Evolutionary conservation across 2,888 invertebrate species (phyloP).

Genomic region (Celastrina argiolus): DNA sequence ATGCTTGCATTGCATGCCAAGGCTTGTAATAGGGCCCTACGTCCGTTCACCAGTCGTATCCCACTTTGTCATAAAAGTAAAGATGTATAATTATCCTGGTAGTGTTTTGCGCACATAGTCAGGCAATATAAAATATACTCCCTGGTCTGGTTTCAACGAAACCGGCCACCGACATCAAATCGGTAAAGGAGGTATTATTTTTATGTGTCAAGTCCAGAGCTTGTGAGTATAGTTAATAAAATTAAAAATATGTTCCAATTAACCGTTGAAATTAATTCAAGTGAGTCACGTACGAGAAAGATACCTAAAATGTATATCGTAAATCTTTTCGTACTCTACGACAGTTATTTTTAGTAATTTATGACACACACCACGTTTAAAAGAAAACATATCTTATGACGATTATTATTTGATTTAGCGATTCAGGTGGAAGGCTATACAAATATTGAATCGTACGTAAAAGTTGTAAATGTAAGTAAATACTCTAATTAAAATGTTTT

Average conservation of each 20-base stretch:
- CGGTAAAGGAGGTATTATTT: too few relatives aligned
- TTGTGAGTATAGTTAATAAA: too few relatives aligned
- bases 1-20: too few relatives aligned
- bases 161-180: too few relatives aligned
- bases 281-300: not conserved
- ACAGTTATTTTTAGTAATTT: not conserved
- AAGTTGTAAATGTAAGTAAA: slow-evolving; percentile 2
- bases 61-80: too few relatives aligned
- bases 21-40: too few relatives aligned
- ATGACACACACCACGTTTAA: not conserved
- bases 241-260: not conserved
- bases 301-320: not conserved
- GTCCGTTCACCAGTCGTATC: too few relatives aligned
- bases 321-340: not conserved
- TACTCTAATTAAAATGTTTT: not conserved
- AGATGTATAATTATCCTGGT: too few relatives aligned
- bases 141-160: too few relatives aligned
- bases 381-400: not conserved
- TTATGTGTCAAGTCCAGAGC: too few relatives aligned
- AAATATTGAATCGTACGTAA: not conserved
- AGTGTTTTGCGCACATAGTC: too few relatives aligned
- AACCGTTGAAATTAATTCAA: not conserved
- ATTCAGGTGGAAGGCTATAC: not conserved
- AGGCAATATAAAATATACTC: too few relatives aligned
- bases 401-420: not conserved